Evolutionary conservation across 2,113 vertebrate genomes (phyloP).

Genomic region (Oxygymnocypris stewartii): DNA sequence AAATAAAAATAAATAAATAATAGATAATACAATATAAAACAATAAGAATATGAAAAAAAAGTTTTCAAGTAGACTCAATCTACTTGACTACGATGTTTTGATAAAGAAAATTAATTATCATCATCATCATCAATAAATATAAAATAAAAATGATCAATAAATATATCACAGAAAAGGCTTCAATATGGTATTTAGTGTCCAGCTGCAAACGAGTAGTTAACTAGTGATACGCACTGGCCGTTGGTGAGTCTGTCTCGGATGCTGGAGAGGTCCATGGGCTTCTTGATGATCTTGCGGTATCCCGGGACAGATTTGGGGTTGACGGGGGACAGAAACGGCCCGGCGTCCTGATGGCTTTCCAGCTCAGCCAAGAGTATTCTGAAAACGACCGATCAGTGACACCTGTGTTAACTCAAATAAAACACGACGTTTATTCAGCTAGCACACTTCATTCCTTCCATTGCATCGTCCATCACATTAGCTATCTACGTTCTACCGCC

Average conservation of each 20-base stretch:
- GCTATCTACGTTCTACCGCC: too few species aligned
- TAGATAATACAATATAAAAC: not conserved
- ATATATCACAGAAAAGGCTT: too few species aligned
- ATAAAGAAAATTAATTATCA: too few species aligned
- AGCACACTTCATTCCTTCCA: too few species aligned
- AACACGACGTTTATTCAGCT: too few species aligned
- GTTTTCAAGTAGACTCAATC: too few species aligned
- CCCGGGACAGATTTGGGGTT: constrained; percentile 91
- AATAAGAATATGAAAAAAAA: not conserved
- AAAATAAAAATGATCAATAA: not conserved
- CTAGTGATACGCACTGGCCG: constrained; percentile 82
- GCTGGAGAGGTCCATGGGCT: constrained; percentile 91
- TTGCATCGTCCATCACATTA: too few species aligned
- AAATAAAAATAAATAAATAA: not conserved
- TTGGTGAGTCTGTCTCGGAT: constrained; percentile 87
- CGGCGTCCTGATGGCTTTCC: constrained; percentile 88
- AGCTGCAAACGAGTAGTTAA: not conserved
- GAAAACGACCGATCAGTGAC: not conserved
- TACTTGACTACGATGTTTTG: too few species aligned
- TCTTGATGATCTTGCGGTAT: constrained; percentile 90
- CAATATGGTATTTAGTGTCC: too few species aligned
- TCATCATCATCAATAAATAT: too few species aligned
- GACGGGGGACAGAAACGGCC: constrained; percentile 89
- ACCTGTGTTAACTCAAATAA: too few species aligned
- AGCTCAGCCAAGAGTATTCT: constrained; percentile 85